These are phyloP conservation scores for Sinocyclocheilus grahami DNA, from an alignment of 2,113 vertebrate species.

Conservation along the genomic window DNA sequence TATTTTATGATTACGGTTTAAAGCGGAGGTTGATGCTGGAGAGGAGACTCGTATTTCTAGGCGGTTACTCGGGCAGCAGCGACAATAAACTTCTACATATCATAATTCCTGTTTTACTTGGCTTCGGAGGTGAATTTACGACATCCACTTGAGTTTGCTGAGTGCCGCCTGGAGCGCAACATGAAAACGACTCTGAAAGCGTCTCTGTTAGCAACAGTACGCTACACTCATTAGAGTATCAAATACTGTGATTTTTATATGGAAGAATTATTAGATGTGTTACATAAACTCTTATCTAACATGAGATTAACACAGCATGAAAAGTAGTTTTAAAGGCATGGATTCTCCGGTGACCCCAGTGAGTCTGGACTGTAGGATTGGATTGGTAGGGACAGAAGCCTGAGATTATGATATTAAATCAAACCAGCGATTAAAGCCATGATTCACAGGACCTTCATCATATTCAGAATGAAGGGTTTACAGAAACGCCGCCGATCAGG, in stretches of 20 bases:
- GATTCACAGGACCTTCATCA: not conserved
- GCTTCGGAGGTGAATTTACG: not conserved
- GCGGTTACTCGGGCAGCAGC: not conserved
- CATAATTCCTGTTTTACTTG: not conserved
- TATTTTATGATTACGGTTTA: slow-evolving; percentile 38
- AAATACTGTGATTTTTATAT: not conserved
- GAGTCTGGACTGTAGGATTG: not conserved
- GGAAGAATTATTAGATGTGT: not conserved
- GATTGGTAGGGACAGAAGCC: not conserved
- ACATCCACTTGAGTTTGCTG: not conserved
- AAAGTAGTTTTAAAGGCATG: too few species aligned
- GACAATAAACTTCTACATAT: slow-evolving; percentile 7
- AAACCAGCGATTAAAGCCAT: not conserved
- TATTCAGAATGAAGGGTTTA: not conserved
- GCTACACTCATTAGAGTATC: not conserved
- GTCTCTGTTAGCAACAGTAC: not conserved
- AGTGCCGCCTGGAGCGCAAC: not conserved
- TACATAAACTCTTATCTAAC: not conserved
- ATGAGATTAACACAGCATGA: not conserved
- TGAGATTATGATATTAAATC: not conserved
- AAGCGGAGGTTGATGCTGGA: slow-evolving; percentile 11
- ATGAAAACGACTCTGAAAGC: not conserved
- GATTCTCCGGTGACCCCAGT: too few species aligned
- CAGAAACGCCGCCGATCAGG: too few species aligned
- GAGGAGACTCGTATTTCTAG: slow-evolving; percentile 7